Base-by-base conservation (phyloP, 2,797 vertebrate species). In the Corythornis leucogaster region DNA sequence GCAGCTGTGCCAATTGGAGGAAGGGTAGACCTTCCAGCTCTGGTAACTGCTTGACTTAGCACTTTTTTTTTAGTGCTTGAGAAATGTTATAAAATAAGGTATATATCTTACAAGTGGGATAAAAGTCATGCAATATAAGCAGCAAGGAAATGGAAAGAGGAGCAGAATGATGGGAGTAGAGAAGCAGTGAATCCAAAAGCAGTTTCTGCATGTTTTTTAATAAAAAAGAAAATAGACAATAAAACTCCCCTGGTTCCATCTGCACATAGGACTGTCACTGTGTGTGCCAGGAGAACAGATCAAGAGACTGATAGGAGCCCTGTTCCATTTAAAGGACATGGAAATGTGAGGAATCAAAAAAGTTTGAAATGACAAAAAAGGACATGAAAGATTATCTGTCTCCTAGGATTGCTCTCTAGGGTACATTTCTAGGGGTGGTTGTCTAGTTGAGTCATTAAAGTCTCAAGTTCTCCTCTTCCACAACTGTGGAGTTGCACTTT, bases 61-160 rank as follows among this genome's bases (percentile, higher is more conserved):
- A 76, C 63, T 96, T 97, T 81, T 97, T 81, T 84, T 95, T 96
- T 77, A 96, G 68, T 84, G 77, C 78, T 94, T 80, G 79, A 97
- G 85, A 96, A 97, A 93, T 2, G 3, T 64, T 87, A 87, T 83
- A 89, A 97, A 95, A 85, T 89, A 95, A 94, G 84, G n/a, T 54
- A 63, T 89, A 25, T 73, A 76, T 92, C 81, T 95, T 92, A 67
- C 31, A 87, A 70, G 19, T 31, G 51, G 15, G 33, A 77, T 53
- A 93, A 79, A 93, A 94, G 30, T 51, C 40, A 91, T 38, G 45
- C 48, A 64, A 84, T 53, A 48, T 30, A 95, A 80, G 90, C 59
- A 78, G 45, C n/a, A 86, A 89, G 96, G 91, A 91, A 95, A 93
- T 45, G 19, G 51, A 51, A 85, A 80, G 55, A 91, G 63, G 62